Percentiles rank a stretch among this genome's conserved stretches.
phyloP scores from a whole-genome alignment of 2,797 vertebrate genomes.

The Sciurus carolinensis region DNA sequence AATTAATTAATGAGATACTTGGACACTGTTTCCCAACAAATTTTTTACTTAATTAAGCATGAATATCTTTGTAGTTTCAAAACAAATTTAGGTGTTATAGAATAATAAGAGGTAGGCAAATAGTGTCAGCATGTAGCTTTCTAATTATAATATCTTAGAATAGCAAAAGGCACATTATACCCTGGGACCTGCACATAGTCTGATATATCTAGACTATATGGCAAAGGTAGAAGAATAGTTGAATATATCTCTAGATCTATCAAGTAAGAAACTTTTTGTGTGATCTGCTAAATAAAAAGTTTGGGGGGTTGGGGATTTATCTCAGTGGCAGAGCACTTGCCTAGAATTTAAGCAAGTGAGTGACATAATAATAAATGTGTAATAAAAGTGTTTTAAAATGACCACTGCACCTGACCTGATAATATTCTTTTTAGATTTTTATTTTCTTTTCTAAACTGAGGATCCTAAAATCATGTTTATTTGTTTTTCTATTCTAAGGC shows the following conservation, averaged over 20 bases:
- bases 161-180: no score
- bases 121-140: background rate
- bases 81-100: constrained; percentile 9
- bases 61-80: background rate
- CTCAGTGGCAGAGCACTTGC: no score
- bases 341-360: background rate
- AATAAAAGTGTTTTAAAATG: no score
- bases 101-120: background rate
- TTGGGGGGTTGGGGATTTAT: no score
- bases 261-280: background rate
- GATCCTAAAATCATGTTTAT: no score
- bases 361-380: background rate
- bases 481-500: no score
- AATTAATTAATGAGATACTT: background rate
- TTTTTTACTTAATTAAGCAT: constrained; percentile 32
- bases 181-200: no score
- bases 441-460: no score
- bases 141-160: background rate
- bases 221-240: background rate
- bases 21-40: background rate
- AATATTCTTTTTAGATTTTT: no score
- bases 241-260: background rate
- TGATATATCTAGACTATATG: background rate
- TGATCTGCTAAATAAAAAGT: background rate
- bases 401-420: no score